Evolutionary conservation across 2,797 vertebrate genomes (phyloP), one percentile per base, ranked within the genome.

Genomic region (Muraenolepis orangiensis): DNA sequence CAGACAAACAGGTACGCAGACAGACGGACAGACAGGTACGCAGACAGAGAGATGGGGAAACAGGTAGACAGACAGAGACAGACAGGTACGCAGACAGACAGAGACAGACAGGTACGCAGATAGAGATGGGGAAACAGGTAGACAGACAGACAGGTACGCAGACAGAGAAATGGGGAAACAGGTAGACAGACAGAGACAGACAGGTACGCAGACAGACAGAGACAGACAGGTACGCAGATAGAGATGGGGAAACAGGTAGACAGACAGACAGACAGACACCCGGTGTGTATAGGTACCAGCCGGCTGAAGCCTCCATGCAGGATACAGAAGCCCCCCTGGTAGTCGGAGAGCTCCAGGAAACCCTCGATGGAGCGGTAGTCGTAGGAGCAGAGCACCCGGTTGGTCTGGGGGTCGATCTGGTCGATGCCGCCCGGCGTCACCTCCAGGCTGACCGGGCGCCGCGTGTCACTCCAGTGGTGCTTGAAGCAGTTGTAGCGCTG

Each of bases 401-500:
- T 98, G 73, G 95, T 98, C 75, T 94, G 91, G 66, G 96, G 95
- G 88, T 97, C 95, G 34, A 99, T 98, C 85, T 99, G 98, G 91
- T 99, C 98, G 86, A 99, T 95, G 79, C 98, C 96, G 72, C 98
- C 98, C 14, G 97, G 97, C 31, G 98, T 99, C 84, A 99, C 97
- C 92, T 99, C 98, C 85, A 99, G 89, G 87, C 95, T 89, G 76
- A 99, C 95, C 34, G 93, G 40, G 89, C 93, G 96, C 77, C 97
- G 93, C 0, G 91, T 83, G 81, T 99, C 98, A 74, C 96, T 99
- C 98, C 98, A 99, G 89, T 99, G 98, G 87, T 99, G 98, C 85
- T 99, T 99, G 84, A 93, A 98, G 91, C 98, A 99, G 91, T 96
- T 98, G 87, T 97, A 99, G 73, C 97, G 96, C 98, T 99, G 89